Evolutionary conservation across 2,797 vertebrate species (phyloP), one percentile per base, ranked within the genome.

Genomic region (Anguilla anguilla): DNA sequence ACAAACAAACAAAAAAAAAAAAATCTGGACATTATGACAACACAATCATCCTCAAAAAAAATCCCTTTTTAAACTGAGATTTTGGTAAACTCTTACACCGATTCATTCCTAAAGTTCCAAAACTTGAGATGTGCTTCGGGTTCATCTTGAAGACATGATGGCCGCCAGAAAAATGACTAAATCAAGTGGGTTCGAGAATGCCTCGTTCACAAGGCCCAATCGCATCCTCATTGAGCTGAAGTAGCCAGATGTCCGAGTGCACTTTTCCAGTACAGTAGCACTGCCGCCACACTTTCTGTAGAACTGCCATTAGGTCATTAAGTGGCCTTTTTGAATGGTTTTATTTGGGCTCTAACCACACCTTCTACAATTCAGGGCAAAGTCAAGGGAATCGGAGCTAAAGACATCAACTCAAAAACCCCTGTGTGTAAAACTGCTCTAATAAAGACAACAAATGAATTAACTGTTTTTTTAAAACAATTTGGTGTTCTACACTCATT

Each of bases 1-100:
- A 82, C 19, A 64, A 59, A 51, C 49, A 51, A 83, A 86, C 57
- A 46, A 64, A 86, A 25, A 49, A 43, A 87, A 64, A 51, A 55
- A 86, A n/a, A n/a, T n/a, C 28, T 55, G 43, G 69, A 2, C 15
- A n/a, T 51, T 11, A 46, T 39, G 69, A 81, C 86, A 86, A 61
- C 31, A 43, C 31, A 81, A 86, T 79, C 28, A 81, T 28, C 55
- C 43, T 59, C 13, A 3, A 0, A 6, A 6, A 79, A 19, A 17
- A 79, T 19, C 6, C 74, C 74, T 17, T 79, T 67, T 79, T 22
- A 19, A 79, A 19, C 74, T 79, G 0, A 43, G 15, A 79, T 46
- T 79, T 39, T 46, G 31, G 35, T 35, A 19, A 46, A 31, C 57
- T 49, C 39, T 31, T 83, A 43, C 28, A 55, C n/a, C n/a, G 59